Percentiles rank a stretch among this genome's conserved stretches.
Conservation (phyloP, 2,113 vertebrate species). For the Alligator sinensis region DNA sequence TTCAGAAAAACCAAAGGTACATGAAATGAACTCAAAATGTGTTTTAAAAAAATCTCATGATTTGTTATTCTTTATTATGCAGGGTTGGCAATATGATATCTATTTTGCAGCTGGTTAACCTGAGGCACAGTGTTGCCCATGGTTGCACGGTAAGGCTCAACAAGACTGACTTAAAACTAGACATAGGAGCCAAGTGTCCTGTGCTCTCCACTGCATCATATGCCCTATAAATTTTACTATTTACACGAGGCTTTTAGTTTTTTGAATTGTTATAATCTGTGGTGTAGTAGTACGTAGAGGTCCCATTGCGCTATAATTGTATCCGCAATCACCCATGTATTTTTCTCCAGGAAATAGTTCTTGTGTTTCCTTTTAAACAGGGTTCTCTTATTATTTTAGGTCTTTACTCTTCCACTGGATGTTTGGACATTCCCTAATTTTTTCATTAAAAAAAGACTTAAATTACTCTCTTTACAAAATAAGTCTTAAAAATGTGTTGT, state of each 20-base stretch:
- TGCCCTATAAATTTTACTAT: neutral
- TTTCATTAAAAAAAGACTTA: neutral
- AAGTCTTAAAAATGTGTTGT: neutral
- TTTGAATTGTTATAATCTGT: neutral
- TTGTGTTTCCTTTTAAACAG: neutral
- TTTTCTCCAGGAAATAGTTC: neutral
- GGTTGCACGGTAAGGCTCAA: neutral
- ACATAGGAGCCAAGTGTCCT: neutral
- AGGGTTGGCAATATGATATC: neutral
- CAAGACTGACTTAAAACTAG: neutral
- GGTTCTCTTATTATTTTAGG: neutral
- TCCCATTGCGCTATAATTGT: neutral
- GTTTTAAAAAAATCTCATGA: neutral
- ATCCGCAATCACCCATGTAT: neutral
- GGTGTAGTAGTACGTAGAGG: neutral
- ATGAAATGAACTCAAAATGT: neutral
- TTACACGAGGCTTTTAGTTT: neutral
- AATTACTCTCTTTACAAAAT: neutral
- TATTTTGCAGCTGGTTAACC: neutral
- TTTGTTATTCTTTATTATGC: neutral
- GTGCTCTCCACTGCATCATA: neutral
- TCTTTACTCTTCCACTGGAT: neutral
- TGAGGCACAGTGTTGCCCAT: fast-evolving
- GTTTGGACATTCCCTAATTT: neutral
- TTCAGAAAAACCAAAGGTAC: too few relatives aligned